phyloP scores from a whole-genome alignment of 2,113 vertebrate genomes.

The Corythornis madagascariensis region DNA sequence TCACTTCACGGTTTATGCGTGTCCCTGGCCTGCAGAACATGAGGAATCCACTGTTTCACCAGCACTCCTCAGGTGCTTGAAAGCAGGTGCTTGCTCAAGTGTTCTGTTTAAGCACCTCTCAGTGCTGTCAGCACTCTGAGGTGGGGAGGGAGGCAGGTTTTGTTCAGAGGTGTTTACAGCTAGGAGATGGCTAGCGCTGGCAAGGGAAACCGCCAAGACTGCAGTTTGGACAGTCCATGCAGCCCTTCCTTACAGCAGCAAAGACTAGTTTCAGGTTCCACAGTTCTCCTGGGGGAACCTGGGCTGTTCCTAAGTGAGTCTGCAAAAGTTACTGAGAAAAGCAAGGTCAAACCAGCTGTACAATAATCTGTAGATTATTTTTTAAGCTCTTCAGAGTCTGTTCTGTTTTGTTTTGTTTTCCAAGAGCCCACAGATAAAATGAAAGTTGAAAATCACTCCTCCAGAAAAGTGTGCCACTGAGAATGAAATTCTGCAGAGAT shows the following conservation, averaged over 20 bases:
- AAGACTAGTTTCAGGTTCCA: neutral
- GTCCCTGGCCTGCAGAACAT: accelerated
- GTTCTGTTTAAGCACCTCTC: neutral
- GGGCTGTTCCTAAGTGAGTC: neutral
- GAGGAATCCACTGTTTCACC: neutral
- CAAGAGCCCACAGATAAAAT: neutral
- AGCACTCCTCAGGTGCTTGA: neutral
- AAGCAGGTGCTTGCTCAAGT: neutral
- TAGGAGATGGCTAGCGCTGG: neutral
- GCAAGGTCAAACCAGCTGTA: neutral
- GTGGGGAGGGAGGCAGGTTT: neutral
- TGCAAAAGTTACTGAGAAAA: neutral
- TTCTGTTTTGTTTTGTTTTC: neutral
- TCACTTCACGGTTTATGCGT: neutral
- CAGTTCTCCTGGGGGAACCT: neutral
- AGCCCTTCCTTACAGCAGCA: neutral
- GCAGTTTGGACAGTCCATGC: neutral
- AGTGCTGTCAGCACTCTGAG: neutral
- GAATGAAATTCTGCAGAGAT: conserved; percentile 19
- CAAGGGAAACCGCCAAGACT: neutral
- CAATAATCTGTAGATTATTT: neutral
- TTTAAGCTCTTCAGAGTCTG: neutral
- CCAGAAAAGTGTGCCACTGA: neutral
- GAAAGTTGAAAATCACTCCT: neutral
- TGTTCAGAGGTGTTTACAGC: neutral